phyloP scores from a whole-genome alignment of 2,113 vertebrate species.

The Vanacampus margaritifer region DNA sequence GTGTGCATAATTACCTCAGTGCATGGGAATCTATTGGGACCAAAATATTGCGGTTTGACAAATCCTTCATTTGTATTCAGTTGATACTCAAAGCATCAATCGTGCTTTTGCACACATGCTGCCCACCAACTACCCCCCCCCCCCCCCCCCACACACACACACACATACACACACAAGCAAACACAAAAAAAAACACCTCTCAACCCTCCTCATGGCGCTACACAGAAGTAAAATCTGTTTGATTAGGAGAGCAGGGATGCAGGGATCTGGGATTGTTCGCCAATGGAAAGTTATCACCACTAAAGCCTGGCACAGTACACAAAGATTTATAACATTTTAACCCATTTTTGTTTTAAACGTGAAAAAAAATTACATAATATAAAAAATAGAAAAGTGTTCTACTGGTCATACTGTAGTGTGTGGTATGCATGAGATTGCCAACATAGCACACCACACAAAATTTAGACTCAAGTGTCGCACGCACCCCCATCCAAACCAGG shows the following conservation, averaged over 20 bases:
- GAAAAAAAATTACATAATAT: background rate
- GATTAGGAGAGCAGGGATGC: constrained; percentile 71
- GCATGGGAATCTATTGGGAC: constrained; percentile 76
- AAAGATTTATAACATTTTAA: constrained; percentile 11
- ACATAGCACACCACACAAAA: background rate
- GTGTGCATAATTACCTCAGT: constrained; percentile 76
- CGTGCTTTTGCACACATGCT: constrained; percentile 67
- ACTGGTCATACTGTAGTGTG: constrained; percentile 4
- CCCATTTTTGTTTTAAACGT: background rate
- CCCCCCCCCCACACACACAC: background rate
- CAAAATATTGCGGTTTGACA: constrained; percentile 79
- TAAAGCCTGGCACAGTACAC: constrained; percentile 17
- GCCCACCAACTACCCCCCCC: constrained; percentile 32
- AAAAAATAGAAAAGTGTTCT: no score
- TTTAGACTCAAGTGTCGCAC: background rate
- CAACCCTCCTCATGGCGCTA: constrained; percentile 56
- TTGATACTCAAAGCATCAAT: constrained; percentile 76
- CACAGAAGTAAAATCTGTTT: constrained; percentile 60
- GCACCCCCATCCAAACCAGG: background rate
- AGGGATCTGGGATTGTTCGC: constrained; percentile 70
- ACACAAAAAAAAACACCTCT: constrained; percentile 33
- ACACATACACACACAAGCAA: constrained; percentile 4
- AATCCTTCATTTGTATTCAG: constrained; percentile 81
- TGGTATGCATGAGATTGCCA: background rate
- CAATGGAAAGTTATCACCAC: constrained; percentile 58